phyloP scores from a whole-genome alignment of 2,113 vertebrate species.

The Lasiurus borealis region DNA sequence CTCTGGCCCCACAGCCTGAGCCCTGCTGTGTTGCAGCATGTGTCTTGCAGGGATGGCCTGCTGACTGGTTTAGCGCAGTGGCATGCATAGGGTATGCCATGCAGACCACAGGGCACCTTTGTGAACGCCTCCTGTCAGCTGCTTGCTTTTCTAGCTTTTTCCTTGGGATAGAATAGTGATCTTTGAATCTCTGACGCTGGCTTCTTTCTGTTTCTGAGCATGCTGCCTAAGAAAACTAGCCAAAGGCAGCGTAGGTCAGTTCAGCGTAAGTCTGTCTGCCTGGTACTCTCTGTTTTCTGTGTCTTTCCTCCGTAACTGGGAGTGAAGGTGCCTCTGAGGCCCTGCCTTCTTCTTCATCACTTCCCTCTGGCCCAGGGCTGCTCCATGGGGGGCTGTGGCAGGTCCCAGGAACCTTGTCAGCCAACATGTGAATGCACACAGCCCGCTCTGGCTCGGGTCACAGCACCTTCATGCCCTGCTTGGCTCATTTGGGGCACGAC shows the following conservation, averaged over 20 bases:
- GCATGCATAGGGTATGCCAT: not conserved
- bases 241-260: not conserved
- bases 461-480: not conserved
- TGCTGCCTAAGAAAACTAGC: not conserved
- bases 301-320: not conserved
- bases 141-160: not conserved
- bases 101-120: not conserved
- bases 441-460: not conserved
- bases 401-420: not conserved
- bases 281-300: not conserved
- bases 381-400: not conserved
- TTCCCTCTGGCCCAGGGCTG: not conserved
- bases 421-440: accelerated
- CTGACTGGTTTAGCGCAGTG: not conserved
- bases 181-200: not conserved
- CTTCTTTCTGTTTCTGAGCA: conserved; percentile 27
- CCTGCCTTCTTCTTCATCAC: not conserved
- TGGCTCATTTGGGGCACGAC: not conserved
- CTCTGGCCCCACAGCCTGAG: not conserved
- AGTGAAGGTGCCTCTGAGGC: not conserved
- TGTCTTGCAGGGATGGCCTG: not conserved
- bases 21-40: no score
- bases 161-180: not conserved
- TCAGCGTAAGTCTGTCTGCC: not conserved
- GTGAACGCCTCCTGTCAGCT: not conserved